A percentile compares a stretch with the other conserved stretches of the same genome.
These are phyloP conservation scores for Orthosia cruda DNA, from an alignment of 2,888 invertebrate genomes.

Conservation along the genomic window DNA sequence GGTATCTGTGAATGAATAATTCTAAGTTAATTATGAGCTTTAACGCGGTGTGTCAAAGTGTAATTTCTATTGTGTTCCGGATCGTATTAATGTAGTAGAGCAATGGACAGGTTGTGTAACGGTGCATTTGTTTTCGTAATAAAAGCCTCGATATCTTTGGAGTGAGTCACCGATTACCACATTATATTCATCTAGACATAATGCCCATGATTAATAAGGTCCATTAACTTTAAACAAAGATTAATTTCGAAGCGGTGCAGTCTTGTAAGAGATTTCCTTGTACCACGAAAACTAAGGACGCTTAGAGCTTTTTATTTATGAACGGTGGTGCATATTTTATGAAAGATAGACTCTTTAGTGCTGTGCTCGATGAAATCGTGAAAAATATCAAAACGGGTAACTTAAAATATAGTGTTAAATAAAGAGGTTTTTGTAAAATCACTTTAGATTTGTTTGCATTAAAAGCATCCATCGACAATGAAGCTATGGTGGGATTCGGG, in stretches of 20 bases:
- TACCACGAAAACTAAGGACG: constrained; percentile 71
- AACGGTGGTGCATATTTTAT: constrained; percentile 29
- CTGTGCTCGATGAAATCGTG: not conserved
- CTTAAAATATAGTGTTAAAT: too few relatives aligned
- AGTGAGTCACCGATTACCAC: constrained; percentile 87
- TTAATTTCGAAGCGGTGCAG: constrained; percentile 82
- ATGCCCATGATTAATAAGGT: constrained; percentile 88
- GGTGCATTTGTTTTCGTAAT: constrained; percentile 88
- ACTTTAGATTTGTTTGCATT: not conserved
- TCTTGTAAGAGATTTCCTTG: constrained; percentile 73
- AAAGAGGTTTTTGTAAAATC: too few relatives aligned
- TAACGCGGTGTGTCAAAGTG: constrained; percentile 65
- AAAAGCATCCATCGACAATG: not conserved
- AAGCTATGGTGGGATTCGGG: not conserved
- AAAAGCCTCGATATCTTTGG: constrained; percentile 83
- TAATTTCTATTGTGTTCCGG: constrained; percentile 61
- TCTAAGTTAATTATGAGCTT: constrained; percentile 54
- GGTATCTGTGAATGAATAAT: constrained; percentile 23
- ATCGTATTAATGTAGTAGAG: constrained; percentile 71
- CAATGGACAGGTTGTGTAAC: constrained; percentile 80
- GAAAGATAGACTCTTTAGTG: constrained; percentile 15
- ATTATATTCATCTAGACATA: constrained; percentile 88
- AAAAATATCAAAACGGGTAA: constrained; percentile 1
- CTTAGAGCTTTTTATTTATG: constrained; percentile 40
- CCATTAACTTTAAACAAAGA: constrained; percentile 90